These are phyloP conservation scores for Coluber constrictor DNA, from an alignment of 2,797 vertebrate genomes.

Conservation along the genomic window DNA sequence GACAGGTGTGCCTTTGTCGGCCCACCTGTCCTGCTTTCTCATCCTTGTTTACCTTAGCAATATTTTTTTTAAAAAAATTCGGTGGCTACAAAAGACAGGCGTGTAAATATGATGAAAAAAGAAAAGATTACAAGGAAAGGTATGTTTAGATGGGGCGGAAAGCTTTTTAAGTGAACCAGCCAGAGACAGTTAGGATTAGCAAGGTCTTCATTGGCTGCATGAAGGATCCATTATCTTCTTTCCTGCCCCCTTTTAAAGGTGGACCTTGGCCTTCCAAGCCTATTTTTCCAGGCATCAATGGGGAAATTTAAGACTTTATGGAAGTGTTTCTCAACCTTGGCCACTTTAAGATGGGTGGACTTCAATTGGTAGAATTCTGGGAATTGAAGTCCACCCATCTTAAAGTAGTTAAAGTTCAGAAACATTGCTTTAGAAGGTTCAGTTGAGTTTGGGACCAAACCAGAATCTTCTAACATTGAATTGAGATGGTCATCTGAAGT, in stretches of 20 bases:
- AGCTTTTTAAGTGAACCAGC: not conserved
- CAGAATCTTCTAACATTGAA: not conserved
- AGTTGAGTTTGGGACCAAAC: not conserved
- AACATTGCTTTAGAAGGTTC: not conserved
- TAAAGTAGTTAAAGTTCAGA: not conserved
- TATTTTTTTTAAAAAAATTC: not conserved
- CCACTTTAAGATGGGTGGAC: too few relatives aligned
- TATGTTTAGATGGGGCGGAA: too few relatives aligned
- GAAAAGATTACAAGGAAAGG: not conserved
- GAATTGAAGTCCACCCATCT: not conserved
- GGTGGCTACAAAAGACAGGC: not conserved
- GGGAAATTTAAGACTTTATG: not conserved
- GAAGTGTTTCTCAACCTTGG: not conserved
- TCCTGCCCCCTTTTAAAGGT: not conserved
- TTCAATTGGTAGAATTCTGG: not conserved
- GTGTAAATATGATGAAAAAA: not conserved
- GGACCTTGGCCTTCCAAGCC: not conserved
- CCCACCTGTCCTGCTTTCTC: constrained; percentile 7
- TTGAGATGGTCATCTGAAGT: not conserved
- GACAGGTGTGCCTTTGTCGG: constrained; percentile 13
- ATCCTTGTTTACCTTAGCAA: not conserved
- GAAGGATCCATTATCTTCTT: not conserved
- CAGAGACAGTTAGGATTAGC: not conserved
- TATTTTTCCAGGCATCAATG: not conserved
- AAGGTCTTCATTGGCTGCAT: too few relatives aligned